Conservation (phyloP, 2,113 vertebrate genomes). For the Nothocercus julius region DNA sequence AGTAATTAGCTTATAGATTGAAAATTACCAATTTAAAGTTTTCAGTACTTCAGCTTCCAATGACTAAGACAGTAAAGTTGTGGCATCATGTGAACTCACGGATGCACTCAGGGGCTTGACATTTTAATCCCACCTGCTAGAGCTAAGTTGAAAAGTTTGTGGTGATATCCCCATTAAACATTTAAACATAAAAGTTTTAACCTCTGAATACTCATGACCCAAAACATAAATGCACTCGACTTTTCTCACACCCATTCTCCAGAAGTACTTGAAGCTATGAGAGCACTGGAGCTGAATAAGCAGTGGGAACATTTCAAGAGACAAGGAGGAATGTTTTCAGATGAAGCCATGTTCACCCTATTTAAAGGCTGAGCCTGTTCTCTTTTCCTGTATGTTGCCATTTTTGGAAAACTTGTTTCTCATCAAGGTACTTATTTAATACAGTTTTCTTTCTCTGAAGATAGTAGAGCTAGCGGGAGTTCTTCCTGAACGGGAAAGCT, state of each 20-base stretch:
- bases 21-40: background rate
- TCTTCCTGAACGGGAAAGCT: background rate
- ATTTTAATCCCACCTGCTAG: background rate
- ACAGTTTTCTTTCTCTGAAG: background rate
- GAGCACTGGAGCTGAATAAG: background rate
- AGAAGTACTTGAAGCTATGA: background rate
- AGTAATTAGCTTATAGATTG: background rate
- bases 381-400: background rate
- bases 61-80: background rate
- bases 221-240: background rate
- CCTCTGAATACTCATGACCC: background rate
- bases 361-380: background rate
- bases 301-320: background rate
- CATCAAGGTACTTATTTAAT: background rate
- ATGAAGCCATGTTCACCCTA: background rate
- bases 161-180: background rate
- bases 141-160: background rate
- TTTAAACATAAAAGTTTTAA: background rate
- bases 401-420: background rate
- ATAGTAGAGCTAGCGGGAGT: background rate
- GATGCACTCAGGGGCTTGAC: background rate
- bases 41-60: background rate
- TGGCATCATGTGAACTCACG: background rate
- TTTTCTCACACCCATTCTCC: background rate
- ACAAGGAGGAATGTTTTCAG: background rate